These are phyloP conservation scores for Molorchus minor DNA, from an alignment of 2,888 invertebrate species.

Conservation along the genomic window DNA sequence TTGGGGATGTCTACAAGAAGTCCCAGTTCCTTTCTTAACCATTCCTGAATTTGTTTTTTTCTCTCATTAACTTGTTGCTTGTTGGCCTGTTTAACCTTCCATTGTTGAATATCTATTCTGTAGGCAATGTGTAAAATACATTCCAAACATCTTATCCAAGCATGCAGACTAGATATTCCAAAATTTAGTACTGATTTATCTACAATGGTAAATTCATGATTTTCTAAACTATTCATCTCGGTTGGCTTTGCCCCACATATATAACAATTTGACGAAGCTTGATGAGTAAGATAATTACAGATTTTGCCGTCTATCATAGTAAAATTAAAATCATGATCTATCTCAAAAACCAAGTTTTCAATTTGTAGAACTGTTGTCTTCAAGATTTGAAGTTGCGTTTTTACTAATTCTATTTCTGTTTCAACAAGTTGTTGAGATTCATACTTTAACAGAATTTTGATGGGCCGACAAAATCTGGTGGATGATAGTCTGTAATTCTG, in stretches of 20 bases:
- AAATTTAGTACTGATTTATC: not conserved
- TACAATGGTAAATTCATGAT: not conserved
- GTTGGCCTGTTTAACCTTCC: not conserved
- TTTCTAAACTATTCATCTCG: not conserved
- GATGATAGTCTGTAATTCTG: too few species aligned
- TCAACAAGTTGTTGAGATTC: not conserved
- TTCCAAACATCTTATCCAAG: too few species aligned
- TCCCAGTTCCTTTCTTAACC: too few species aligned
- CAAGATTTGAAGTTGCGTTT: not conserved
- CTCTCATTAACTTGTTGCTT: not conserved
- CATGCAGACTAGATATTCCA: not conserved
- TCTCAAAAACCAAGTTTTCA: too few species aligned
- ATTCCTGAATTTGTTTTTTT: not conserved
- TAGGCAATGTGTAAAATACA: too few species aligned
- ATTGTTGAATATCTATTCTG: not conserved
- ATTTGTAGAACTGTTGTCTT: not conserved
- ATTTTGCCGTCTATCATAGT: too few species aligned
- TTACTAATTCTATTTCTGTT: not conserved
- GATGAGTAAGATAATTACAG: too few species aligned
- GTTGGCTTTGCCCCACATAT: too few species aligned
- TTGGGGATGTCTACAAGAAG: not conserved
- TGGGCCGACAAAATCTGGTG: too few species aligned
- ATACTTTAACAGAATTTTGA: too few species aligned
- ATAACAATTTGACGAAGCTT: too few species aligned
- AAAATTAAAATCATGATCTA: too few species aligned